Evolutionary conservation across 2,113 vertebrate genomes (phyloP), one percentile per base, ranked within the genome.

Genomic region (Phyllopteryx taeniolatus): DNA sequence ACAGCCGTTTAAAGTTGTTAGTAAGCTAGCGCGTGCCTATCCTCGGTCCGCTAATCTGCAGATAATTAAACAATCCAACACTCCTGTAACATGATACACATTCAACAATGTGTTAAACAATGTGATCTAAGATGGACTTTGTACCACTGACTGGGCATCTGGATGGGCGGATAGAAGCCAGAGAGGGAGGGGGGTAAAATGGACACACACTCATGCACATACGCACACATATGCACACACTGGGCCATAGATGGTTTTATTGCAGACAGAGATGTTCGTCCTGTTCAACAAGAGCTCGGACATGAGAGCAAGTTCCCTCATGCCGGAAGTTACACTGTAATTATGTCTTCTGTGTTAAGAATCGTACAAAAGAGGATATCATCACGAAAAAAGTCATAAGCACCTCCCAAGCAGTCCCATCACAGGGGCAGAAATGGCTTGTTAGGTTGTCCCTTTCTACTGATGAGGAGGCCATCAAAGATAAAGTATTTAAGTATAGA

Each of bases 231-330:
- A 46, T 42, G 12, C 43, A 13, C 72, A 81, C 72, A 83, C 76
- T 85, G 70, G 73, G 66, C 51, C 35, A 80, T 85, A 83, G 90
- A 87, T 84, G 86, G 86, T 73, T 85, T 75, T 71, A 85, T 89
- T 85, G 89, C 84, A 79, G 80, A 87, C 90, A 90, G 89, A 39
- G 27, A 90, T 90, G 88, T 86, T 85, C 35, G 77, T 77, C 80
- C 85, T 81, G 59, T 80, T 86, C 79, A 80, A 80, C 73, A 69
- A 72, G 80, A 79, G 72, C 81, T 79, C 79, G 64, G 57, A 85
- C 72, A 81, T 76, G 83, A 81, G 86, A 84, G 84, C 85, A 83
- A 80, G 75, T 87, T 86, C 77, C 81, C 77, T 75, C 68, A 72
- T 79, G 79, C 67, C 67, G 62, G 20, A 14, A 39, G 31, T 42